Conservation (phyloP, 30 jellyfish, hydroid and myxozoan species). For the Hydra vulgaris region DNA sequence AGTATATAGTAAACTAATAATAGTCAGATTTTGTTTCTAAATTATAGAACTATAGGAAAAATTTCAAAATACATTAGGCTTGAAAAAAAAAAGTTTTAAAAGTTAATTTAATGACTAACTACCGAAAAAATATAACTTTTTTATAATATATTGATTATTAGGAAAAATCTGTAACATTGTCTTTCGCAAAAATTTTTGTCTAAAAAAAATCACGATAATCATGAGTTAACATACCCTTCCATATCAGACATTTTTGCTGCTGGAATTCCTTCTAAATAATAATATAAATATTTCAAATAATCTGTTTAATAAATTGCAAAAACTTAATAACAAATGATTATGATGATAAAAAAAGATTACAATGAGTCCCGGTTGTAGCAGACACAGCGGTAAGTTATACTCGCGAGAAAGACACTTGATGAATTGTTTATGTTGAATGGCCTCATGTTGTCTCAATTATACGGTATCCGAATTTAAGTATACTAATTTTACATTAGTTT, state of each 20-base stretch:
- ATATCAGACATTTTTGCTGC: slow-evolving; percentile 90
- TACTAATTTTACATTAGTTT: no score
- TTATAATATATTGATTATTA: no score
- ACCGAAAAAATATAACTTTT: no score
- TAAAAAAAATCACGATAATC: neutral
- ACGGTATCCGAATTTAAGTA: neutral
- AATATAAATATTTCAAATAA: neutral
- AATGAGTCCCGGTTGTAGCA: neutral
- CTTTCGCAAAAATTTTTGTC: neutral
- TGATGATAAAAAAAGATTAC: neutral
- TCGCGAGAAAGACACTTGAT: neutral
- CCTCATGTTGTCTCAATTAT: neutral
- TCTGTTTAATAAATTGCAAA: no score
- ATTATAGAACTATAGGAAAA: no score
- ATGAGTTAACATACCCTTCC: slow-evolving; percentile 85
- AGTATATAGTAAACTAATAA: no score
- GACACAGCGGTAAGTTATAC: neutral
- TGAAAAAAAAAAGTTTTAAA: no score
- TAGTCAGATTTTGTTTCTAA: no score
- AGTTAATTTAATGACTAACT: no score
- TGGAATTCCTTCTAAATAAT: slow-evolving; percentile 75
- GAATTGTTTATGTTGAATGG: neutral
- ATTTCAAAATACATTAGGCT: no score
- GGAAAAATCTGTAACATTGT: no score
- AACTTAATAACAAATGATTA: no score